Evolutionary conservation across 2,888 invertebrate genomes (phyloP), one percentile per base, ranked within the genome.

Genomic region (Mylabris sibirica): DNA sequence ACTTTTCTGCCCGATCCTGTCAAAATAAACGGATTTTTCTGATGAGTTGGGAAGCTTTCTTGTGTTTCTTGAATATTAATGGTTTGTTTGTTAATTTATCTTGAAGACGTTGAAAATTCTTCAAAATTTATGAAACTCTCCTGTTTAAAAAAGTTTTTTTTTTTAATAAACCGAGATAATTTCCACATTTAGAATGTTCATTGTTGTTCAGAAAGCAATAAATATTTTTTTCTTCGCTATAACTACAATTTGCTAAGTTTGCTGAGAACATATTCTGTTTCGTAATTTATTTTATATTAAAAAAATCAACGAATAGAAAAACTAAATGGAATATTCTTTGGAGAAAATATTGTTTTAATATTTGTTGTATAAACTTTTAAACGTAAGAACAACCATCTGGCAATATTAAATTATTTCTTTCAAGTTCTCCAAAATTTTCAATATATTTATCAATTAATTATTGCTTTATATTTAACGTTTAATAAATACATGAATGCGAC

Each of bases 121-220:
- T 4, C 14, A 22, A 12, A 24, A 24, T 57, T 24, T 22, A 57
- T 57, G 49, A 49, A 49, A 3, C 9, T 49, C 20, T n/a, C 1
- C 6, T 22, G 3, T n/a, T n/a, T 17, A 12, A 24, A 57, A 24
- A 11, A 24, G n/a, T n/a, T n/a, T n/a, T n/a, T n/a, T n/a, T 57
- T 57, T 22, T 24, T 57, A 57, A 24, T 57, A 57, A 57, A 57
- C 14, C 12, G 57, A 57, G 22, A 57, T 24, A 24, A 12, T 57
- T 24, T 57, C 24, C 57, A 22, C 14, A 24, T 57, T 57, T 57
- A 57, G 14, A 12, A 14, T 12, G 2, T 12, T 12, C 11, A 35
- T 17, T 44, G 17, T 53, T 57, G 24, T 57, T 22, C 3, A 24
- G 24, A 14, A 57, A 57, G 12, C 24, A 57, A 24, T 57, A 24